phyloP scores from a whole-genome alignment of 2,888 invertebrate species.

The Drosophila tanythrix region DNA sequence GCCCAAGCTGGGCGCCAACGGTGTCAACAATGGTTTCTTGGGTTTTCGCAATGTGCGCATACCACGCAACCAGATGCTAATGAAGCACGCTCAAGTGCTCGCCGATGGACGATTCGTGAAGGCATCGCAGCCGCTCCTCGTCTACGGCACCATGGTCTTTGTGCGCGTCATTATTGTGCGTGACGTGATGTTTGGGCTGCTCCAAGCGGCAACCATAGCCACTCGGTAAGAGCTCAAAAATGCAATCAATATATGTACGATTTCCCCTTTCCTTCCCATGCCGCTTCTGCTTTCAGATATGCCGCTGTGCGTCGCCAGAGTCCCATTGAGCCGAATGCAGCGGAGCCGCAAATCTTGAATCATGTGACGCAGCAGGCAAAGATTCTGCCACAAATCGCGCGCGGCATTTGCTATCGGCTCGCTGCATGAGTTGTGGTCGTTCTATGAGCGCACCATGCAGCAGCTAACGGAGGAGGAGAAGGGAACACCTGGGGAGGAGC shows the following conservation, averaged over 20 bases:
- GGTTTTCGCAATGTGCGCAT: constrained; percentile 94
- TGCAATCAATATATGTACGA: background rate
- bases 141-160: constrained; percentile 95
- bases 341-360: constrained; percentile 95
- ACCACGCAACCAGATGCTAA: constrained; percentile 94
- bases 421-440: constrained; percentile 92
- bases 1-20: constrained; percentile 95
- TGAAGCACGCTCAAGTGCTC: constrained; percentile 96
- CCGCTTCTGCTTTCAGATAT: constrained; percentile 83
- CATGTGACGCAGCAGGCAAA: constrained; percentile 97
- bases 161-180: constrained; percentile 93
- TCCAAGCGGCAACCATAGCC: constrained; percentile 95
- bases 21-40: constrained; percentile 96
- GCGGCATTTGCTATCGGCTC: constrained; percentile 91
- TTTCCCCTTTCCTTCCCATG: background rate
- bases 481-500: constrained; percentile 81
- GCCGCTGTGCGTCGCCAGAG: constrained; percentile 95
- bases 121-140: constrained; percentile 91
- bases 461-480: constrained; percentile 89
- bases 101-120: constrained; percentile 94
- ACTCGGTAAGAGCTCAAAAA: constrained; percentile 87
- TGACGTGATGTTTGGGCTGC: constrained; percentile 90
- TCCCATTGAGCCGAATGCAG: constrained; percentile 90
- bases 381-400: constrained; percentile 92
- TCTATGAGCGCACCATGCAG: constrained; percentile 91